Evolutionary conservation across 1,140 invertebrate species (phyloP).

Genomic region (Cryptotermes secundus): DNA sequence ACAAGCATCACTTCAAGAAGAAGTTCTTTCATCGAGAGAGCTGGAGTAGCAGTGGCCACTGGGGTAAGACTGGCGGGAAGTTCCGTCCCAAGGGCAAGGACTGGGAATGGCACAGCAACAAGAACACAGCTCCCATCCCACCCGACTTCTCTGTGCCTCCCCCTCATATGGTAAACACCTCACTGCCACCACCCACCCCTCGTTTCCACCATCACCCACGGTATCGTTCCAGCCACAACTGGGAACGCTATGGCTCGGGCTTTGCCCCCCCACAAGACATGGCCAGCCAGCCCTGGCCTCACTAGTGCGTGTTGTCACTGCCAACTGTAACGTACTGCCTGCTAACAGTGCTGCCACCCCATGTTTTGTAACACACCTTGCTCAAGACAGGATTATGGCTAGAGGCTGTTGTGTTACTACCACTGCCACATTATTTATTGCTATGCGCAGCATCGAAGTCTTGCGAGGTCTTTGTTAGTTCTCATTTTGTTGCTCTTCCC

Average conservation of each 20-base stretch:
- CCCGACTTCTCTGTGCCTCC: constrained; percentile 32
- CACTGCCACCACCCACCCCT: constrained; percentile 31
- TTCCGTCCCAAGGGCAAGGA: constrained; percentile 73
- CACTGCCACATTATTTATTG: constrained; percentile 17
- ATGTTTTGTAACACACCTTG: constrained; percentile 14
- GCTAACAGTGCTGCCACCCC: not conserved
- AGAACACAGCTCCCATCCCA: constrained; percentile 15
- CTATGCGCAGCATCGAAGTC: not conserved
- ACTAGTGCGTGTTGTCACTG: not conserved
- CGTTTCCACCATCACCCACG: constrained; percentile 27
- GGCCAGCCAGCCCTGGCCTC: constrained; percentile 7
- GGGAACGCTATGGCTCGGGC: constrained; percentile 22
- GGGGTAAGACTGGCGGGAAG: constrained; percentile 47
- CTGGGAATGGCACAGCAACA: constrained; percentile 64
- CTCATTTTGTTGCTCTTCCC: constrained; percentile 4
- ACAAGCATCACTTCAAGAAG: constrained; percentile 69
- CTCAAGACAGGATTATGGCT: not conserved
- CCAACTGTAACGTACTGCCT: not conserved
- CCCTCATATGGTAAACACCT: constrained; percentile 32
- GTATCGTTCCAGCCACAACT: constrained; percentile 23
- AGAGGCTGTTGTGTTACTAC: constrained; percentile 7
- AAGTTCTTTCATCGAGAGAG: constrained; percentile 72
- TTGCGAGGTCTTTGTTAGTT: constrained; percentile 6
- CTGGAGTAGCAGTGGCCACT: constrained; percentile 25
- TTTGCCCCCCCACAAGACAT: not conserved